Percentiles rank a stretch among this genome's conserved stretches.
These are phyloP conservation scores for Upupa epops DNA, from an alignment of 2,113 vertebrate genomes.

Conservation along the genomic window DNA sequence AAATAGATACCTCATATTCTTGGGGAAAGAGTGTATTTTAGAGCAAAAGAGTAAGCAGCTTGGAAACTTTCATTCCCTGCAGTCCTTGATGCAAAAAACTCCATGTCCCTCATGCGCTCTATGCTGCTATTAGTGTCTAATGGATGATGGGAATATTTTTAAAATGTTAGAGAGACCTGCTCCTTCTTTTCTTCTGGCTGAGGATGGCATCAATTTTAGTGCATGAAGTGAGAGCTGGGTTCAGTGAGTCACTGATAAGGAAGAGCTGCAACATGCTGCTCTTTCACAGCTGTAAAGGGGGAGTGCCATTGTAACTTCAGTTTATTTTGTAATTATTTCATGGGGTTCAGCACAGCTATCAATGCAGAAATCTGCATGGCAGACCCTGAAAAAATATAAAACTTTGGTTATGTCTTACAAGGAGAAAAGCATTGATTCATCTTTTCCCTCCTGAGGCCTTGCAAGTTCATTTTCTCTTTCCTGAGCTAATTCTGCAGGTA, in stretches of 20 bases:
- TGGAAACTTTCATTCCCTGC: background rate
- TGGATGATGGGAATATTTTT: background rate
- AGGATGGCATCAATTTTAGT: fast-evolving
- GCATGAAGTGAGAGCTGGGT: background rate
- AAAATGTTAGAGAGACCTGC: background rate
- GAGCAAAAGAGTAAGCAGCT: background rate
- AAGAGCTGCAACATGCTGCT: background rate
- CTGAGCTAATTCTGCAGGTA: background rate
- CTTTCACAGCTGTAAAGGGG: background rate
- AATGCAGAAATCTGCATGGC: background rate
- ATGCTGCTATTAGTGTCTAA: background rate
- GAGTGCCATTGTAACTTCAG: background rate
- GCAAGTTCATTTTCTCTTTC: background rate
- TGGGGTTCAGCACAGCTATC: background rate
- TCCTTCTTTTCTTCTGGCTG: background rate
- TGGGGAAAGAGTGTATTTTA: background rate
- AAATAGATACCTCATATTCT: background rate
- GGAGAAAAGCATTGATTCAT: background rate
- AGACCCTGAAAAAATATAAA: background rate
- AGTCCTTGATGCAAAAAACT: background rate
- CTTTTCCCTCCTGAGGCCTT: background rate
- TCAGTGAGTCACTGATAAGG: background rate
- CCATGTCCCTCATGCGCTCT: background rate
- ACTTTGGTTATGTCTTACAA: background rate
- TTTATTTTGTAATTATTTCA: background rate